A percentile compares a stretch with the other conserved stretches of the same genome.
Evolutionary conservation across 2,113 vertebrate species (phyloP).

Genomic region (Plecotus auritus): DNA sequence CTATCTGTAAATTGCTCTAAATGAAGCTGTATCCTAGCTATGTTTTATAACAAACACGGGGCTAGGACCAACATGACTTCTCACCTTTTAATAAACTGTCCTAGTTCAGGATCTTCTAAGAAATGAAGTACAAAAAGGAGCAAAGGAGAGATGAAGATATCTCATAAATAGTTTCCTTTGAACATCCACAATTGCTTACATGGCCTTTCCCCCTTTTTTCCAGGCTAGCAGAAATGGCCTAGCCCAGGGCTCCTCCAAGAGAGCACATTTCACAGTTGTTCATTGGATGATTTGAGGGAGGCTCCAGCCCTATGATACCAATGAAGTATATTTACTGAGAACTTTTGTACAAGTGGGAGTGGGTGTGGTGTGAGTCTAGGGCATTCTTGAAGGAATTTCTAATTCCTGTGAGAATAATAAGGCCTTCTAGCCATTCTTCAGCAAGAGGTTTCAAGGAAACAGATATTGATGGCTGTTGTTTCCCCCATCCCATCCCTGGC

Average conservation of each 20-base stretch:
- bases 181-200: constrained; percentile 41
- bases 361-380: background rate
- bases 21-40: background rate
- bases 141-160: background rate
- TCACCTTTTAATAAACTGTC: constrained; percentile 49
- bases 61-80: background rate
- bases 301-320: constrained; percentile 1
- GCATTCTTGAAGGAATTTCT: constrained; percentile 12
- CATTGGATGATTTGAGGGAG: constrained; percentile 34
- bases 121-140: background rate
- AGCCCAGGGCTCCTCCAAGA: constrained; percentile 37
- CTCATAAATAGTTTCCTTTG: constrained; percentile 46
- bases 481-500: background rate
- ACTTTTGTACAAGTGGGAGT: background rate
- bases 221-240: constrained; percentile 49
- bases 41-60: constrained; percentile 12
- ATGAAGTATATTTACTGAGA: constrained; percentile 1
- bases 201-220: constrained; percentile 50
- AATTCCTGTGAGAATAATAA: constrained; percentile 27
- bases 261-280: constrained; percentile 45
- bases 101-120: background rate
- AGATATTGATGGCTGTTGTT: constrained; percentile 29
- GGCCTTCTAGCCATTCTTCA: constrained; percentile 7
- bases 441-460: constrained; percentile 23
- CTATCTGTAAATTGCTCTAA: constrained; percentile 31